These are phyloP conservation scores for Liodrosophila aerea DNA, from an alignment of 2,888 invertebrate genomes.

Conservation along the genomic window DNA sequence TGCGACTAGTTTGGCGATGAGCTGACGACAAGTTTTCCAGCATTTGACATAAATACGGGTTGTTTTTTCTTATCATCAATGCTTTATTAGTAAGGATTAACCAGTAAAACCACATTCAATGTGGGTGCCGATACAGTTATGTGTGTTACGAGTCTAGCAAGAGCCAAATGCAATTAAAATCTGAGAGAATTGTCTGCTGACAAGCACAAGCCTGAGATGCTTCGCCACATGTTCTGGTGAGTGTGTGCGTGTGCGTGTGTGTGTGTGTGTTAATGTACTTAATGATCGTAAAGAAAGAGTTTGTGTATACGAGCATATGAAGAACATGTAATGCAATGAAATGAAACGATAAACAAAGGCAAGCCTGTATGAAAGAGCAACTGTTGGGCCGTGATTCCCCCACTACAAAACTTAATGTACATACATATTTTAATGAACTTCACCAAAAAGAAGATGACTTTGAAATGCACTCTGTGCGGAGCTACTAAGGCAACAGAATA, in stretches of 20 bases:
- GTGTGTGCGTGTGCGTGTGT: constrained; percentile 17
- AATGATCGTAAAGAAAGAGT: constrained; percentile 43
- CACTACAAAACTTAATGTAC: constrained; percentile 44
- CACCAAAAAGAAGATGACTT: constrained; percentile 53
- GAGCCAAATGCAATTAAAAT: constrained; percentile 41
- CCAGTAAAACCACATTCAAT: constrained; percentile 47
- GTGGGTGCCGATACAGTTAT: constrained; percentile 47
- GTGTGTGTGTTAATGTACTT: constrained; percentile 20
- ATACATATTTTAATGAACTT: constrained; percentile 67
- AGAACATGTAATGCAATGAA: constrained; percentile 35
- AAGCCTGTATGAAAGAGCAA: constrained; percentile 61
- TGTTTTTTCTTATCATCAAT: constrained; percentile 8
- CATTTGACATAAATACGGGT: constrained; percentile 41
- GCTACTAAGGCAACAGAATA: constrained; percentile 20
- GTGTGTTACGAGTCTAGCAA: background rate
- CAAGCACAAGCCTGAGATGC: constrained; percentile 29
- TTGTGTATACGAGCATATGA: constrained; percentile 13
- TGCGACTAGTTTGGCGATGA: constrained; percentile 45
- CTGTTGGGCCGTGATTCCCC: constrained; percentile 39
- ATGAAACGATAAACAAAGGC: constrained; percentile 68
- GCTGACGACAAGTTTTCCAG: constrained; percentile 32
- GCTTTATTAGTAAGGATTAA: constrained; percentile 35
- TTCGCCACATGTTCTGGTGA: constrained; percentile 31
- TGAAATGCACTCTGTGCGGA: constrained; percentile 48
- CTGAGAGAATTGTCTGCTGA: constrained; percentile 29